Evolutionary conservation across 2,888 invertebrate species (phyloP), one percentile per base, ranked within the genome.

Genomic region (Gonocerus acuteangulatus): DNA sequence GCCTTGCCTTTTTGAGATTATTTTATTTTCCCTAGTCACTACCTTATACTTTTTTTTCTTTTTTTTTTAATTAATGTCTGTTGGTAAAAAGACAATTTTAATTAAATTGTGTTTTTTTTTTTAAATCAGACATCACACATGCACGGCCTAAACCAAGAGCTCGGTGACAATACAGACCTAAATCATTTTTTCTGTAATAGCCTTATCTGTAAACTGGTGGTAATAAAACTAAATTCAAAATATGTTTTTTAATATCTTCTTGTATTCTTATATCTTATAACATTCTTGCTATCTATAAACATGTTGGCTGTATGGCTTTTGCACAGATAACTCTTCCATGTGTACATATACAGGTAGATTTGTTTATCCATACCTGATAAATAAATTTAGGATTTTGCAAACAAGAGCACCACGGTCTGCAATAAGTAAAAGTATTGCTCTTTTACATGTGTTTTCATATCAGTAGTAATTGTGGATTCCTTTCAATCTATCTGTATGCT

Each of bases 81-180:
- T 57, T 49, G 47, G 47, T 19, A 4, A 21, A 19, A 42, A 16
- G 16, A 39, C 39, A 39, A n/a, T 13, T 54, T 16, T 18, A n/a
- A 39, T 22, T n/a, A 39, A 36, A 51, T 9, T 51, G 19, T 42
- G n/a, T n/a, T n/a, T n/a, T n/a, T n/a, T n/a, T n/a, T n/a, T n/a
- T n/a, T n/a, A n/a, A n/a, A 23, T 54, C 23, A 45, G 47, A 57
- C 16, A 47, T 57, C 47, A 57, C 57, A 57, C 16, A 42, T 51
- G 21, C 54, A 54, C 54, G 59, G 59, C 59, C 59, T 59, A 59
- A 59, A 48, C 34, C 48, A 48, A 48, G 39, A 59, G 59, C 59
- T 59, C 59, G 48, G 59, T 48, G 59, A 59, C 59, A 59, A 59
- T 59, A 59, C 45, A 59, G 48, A 59, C 22, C 18, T 48, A 48